Conservation (phyloP, 1,140 invertebrate species). For the Drosophila micromelanica region DNA sequence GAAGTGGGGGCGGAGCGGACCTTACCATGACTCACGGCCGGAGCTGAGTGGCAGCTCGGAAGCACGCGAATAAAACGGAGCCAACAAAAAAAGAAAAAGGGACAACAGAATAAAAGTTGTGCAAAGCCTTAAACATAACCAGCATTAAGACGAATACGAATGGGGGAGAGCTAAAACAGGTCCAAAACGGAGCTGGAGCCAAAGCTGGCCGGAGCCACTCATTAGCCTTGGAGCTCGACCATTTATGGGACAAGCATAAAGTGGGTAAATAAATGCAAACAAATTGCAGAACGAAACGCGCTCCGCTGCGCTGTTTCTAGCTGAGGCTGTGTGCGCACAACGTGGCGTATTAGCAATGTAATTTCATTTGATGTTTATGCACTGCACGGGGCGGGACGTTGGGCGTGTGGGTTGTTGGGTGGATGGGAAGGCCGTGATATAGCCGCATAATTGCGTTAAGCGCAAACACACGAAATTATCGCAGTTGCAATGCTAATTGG, state of each 20-base stretch:
- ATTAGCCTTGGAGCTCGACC: constrained; percentile 45
- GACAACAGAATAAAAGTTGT: constrained; percentile 29
- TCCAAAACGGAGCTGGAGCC: constrained; percentile 4
- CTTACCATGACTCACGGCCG: constrained; percentile 56
- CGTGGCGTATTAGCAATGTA: constrained; percentile 78
- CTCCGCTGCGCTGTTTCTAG: constrained; percentile 8
- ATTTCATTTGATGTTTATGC: constrained; percentile 80
- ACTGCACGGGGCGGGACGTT: not conserved
- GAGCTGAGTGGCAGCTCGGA: constrained; percentile 32
- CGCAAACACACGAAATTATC: constrained; percentile 63
- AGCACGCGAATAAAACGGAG: constrained; percentile 60
- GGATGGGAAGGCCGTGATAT: constrained; percentile 35
- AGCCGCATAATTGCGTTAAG: constrained; percentile 67
- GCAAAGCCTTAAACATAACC: constrained; percentile 12
- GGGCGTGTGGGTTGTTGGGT: not conserved
- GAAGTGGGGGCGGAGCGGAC: constrained; percentile 5
- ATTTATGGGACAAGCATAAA: constrained; percentile 56
- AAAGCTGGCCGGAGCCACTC: constrained; percentile 21
- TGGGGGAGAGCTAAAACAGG: constrained; percentile 5
- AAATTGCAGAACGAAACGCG: constrained; percentile 51
- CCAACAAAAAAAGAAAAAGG: constrained; percentile 21
- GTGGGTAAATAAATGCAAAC: constrained; percentile 75
- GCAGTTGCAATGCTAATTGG: constrained; percentile 77
- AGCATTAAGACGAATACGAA: constrained; percentile 42
- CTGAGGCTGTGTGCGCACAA: constrained; percentile 47